A percentile compares a stretch with the other conserved stretches of the same genome.
phyloP scores from a whole-genome alignment of 2,113 vertebrate species.

The crab-eating macaque (Macaca fascicularis) region DNA sequence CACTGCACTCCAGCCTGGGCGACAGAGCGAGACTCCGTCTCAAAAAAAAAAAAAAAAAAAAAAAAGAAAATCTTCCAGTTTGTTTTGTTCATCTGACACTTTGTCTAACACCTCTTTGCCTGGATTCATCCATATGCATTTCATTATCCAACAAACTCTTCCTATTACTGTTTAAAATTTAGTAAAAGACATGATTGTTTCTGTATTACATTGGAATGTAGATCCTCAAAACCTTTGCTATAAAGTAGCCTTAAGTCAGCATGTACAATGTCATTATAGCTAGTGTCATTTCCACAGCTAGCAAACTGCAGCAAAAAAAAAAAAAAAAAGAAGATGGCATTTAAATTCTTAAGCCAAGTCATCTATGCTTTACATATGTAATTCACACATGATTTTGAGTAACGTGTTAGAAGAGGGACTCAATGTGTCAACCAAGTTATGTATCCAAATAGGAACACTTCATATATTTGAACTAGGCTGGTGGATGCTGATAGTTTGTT shows the following conservation, averaged over 20 bases:
- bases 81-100: slow-evolving; percentile 6
- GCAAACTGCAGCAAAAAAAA: neutral
- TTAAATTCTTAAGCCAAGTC: neutral
- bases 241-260: neutral
- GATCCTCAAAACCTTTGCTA: neutral
- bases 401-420: slow-evolving; percentile 25
- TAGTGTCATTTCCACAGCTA: neutral
- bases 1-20: too few species aligned
- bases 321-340: neutral
- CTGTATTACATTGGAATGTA: neutral
- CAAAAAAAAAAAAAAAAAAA: slow-evolving; percentile 37
- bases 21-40: too few species aligned
- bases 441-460: neutral
- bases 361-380: slow-evolving; percentile 19
- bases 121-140: neutral
- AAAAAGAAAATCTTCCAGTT: neutral
- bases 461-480: neutral
- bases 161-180: neutral
- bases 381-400: slow-evolving; percentile 48
- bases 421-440: neutral
- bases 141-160: neutral
- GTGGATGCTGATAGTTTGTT: neutral
- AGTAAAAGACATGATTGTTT: neutral
- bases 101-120: neutral
- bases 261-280: neutral